Evolutionary conservation across 2,113 vertebrate species (phyloP).

Genomic region (Gallinago undulata): DNA sequence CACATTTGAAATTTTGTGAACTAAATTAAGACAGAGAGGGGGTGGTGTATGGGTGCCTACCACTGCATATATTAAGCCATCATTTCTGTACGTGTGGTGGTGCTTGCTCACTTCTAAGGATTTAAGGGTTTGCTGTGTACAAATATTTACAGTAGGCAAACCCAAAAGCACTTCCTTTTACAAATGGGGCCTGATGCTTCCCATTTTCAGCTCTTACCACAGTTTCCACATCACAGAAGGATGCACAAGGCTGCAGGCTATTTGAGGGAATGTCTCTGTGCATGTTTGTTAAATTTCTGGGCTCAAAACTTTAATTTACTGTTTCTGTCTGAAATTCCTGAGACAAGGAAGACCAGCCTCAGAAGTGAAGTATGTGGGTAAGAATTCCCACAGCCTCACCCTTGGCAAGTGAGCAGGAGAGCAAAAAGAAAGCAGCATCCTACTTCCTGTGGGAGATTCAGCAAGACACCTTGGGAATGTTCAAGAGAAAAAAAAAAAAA

Average conservation of each 20-base stretch:
- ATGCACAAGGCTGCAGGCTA: background rate
- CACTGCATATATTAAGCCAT: background rate
- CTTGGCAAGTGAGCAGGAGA: background rate
- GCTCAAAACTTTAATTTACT: background rate
- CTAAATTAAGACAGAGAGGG: background rate
- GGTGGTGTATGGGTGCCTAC: background rate
- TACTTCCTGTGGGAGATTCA: background rate
- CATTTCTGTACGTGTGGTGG: background rate
- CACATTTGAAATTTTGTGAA: background rate
- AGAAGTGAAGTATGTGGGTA: background rate
- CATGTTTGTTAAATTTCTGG: background rate
- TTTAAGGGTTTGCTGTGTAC: background rate
- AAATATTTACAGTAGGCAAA: conserved; percentile 12
- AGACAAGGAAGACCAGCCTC: background rate
- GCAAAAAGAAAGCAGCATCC: background rate
- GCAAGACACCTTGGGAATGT: background rate
- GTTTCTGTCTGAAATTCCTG: background rate
- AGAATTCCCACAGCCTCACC: background rate
- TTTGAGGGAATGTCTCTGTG: background rate
- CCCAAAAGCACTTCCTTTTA: background rate
- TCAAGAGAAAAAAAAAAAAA: background rate
- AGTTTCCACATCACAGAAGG: background rate
- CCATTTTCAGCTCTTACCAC: background rate
- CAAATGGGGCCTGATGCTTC: background rate
- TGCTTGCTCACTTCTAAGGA: background rate